phyloP scores from a whole-genome alignment of 2,797 vertebrate species.

The Pseudochirops cupreus region DNA sequence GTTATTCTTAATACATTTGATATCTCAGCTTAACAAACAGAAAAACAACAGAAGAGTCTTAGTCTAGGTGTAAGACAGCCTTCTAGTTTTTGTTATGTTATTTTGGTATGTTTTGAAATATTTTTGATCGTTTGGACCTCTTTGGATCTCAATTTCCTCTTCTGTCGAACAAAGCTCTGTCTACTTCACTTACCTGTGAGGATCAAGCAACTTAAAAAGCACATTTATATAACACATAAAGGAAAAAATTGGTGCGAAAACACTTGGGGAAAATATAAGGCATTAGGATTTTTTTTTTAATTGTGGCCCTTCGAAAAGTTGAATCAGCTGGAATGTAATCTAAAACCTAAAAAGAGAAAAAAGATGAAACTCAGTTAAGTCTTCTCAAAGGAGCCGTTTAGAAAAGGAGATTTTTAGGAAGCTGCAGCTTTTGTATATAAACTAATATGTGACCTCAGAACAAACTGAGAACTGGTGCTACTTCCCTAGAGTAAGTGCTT shows the following conservation, averaged over 20 bases:
- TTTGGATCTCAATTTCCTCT: slow-evolving; percentile 34
- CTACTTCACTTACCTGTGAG: background rate
- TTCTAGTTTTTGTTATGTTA: background rate
- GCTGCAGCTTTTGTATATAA: background rate
- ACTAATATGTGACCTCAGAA: background rate
- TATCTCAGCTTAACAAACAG: slow-evolving; percentile 30
- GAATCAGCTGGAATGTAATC: background rate
- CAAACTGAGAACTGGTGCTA: background rate
- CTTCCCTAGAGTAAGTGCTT: background rate
- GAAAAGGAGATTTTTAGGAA: background rate
- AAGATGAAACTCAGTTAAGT: background rate
- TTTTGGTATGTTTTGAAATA: background rate
- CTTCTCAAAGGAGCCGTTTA: background rate
- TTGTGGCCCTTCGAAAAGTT: background rate
- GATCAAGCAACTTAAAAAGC: background rate
- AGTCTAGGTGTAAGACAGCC: background rate
- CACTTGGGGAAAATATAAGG: slow-evolving; percentile 45
- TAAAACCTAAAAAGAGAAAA: background rate
- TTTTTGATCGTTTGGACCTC: background rate
- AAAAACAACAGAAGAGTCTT: slow-evolving; percentile 1
- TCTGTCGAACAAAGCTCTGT: background rate
- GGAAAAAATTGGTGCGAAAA: slow-evolving; percentile 22
- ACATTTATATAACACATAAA: background rate
- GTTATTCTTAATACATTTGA: slow-evolving; percentile 2
- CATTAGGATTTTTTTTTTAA: background rate